These are phyloP conservation scores for Fopius arisanus DNA, from an alignment of 1,140 invertebrate genomes.

Conservation along the genomic window DNA sequence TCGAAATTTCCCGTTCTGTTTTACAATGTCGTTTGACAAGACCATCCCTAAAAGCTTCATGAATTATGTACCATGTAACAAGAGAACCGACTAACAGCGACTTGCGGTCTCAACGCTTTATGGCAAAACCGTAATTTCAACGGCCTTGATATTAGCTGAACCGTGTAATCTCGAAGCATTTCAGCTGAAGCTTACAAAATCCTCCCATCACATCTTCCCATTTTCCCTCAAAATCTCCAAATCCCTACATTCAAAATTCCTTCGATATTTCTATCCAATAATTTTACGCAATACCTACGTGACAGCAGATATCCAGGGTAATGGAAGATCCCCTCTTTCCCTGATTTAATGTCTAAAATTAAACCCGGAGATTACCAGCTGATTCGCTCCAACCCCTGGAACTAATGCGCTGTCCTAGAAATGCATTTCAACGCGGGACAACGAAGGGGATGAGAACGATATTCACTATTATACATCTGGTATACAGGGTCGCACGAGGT, in stretches of 20 bases:
- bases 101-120: conserved; percentile 18
- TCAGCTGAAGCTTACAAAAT: not conserved
- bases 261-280: not conserved
- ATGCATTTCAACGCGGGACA: not conserved
- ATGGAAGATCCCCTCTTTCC: not conserved
- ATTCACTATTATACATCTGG: conserved; percentile 33
- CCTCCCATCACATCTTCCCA: not conserved
- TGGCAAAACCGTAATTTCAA: conserved; percentile 12
- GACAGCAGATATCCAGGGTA: not conserved
- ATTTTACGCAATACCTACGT: not conserved
- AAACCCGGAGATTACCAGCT: conserved; percentile 49
- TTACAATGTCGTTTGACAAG: conserved; percentile 19
- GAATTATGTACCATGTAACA: conserved; percentile 29
- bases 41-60: not conserved
- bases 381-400: conserved; percentile 31
- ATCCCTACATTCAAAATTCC: not conserved
- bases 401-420: not conserved
- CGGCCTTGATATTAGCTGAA: conserved; percentile 3
- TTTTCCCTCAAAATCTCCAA: not conserved
- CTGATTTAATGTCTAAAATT: conserved; percentile 51
- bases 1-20: conserved; percentile 8
- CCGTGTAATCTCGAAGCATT: not conserved
- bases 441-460: conserved; percentile 20
- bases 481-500: not conserved
- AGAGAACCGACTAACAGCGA: conserved; percentile 12